Evolutionary conservation across 2,113 vertebrate genomes (phyloP).

Genomic region (Cynoglossus semilaevis): DNA sequence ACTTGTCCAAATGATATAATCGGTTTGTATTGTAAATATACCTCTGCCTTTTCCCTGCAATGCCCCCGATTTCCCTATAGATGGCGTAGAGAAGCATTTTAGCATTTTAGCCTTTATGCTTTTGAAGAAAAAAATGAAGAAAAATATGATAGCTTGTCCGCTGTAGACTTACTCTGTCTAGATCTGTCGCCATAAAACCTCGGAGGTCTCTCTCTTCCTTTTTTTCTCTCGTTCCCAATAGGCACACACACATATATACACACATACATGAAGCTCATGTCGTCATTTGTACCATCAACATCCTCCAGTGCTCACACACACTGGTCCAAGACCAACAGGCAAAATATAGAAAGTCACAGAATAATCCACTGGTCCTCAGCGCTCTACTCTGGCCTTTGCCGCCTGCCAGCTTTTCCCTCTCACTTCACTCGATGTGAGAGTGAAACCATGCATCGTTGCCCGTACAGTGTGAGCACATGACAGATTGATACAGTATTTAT

Average conservation of each 20-base stretch:
- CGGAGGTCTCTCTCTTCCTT: conserved; percentile 21
- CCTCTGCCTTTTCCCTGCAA: too few relatives aligned
- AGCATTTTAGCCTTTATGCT: too few relatives aligned
- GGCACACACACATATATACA: conserved; percentile 10
- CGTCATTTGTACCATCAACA: conserved; percentile 55
- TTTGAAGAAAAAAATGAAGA: too few relatives aligned
- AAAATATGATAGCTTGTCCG: too few relatives aligned
- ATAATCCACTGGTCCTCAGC: conserved; percentile 56
- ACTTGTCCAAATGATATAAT: too few relatives aligned
- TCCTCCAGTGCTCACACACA: conserved; percentile 32
- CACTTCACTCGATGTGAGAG: conserved; percentile 46
- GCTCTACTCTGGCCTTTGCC: conserved; percentile 30
- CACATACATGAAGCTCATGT: conserved; percentile 23
- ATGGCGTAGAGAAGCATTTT: too few relatives aligned
- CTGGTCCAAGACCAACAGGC: conserved; percentile 66
- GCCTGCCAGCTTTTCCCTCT: conserved; percentile 51
- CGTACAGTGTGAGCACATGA: conserved; percentile 28
- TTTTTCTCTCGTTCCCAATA: not conserved
- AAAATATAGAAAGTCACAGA: conserved; percentile 64
- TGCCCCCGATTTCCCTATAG: too few relatives aligned
- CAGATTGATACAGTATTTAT: conserved; percentile 39
- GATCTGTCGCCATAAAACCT: conserved; percentile 21
- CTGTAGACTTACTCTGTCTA: conserved; percentile 3
- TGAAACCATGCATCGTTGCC: conserved; percentile 44
- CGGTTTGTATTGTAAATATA: too few relatives aligned